Percentiles rank a stretch among this genome's conserved stretches.
These are phyloP conservation scores for Darevskia mixta DNA, from an alignment of 2,797 vertebrate species.

Conservation along the genomic window DNA sequence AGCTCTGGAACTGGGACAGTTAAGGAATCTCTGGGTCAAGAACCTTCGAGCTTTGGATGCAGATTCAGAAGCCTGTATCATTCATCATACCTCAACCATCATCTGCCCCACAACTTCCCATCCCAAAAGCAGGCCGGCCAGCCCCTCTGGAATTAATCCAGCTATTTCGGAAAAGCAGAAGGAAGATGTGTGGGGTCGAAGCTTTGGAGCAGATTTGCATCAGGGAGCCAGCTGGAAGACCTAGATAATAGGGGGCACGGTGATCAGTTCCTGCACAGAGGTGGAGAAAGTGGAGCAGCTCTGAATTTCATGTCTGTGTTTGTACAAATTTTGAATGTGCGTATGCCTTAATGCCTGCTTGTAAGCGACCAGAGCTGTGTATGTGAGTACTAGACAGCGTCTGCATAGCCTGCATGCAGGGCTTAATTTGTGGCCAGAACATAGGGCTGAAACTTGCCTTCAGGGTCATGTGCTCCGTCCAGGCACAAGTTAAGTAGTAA, in stretches of 20 bases:
- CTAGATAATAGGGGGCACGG: no score
- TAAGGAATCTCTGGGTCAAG: not conserved
- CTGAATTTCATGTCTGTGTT: not conserved
- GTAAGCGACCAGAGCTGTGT: not conserved
- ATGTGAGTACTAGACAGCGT: not conserved
- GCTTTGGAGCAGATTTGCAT: not conserved
- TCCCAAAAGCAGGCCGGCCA: no score
- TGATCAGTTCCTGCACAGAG: not conserved
- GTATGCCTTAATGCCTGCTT: constrained; percentile 12
- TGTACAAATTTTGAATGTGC: not conserved
- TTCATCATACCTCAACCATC: constrained; percentile 17
- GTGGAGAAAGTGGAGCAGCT: constrained; percentile 9
- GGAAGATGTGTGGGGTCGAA: not conserved
- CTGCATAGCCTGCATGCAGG: not conserved
- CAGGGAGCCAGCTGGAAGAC: not conserved
- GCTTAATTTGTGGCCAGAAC: constrained; percentile 6
- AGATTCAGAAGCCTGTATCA: not conserved
- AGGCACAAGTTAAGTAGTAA: not conserved
- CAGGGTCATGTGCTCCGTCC: not conserved
- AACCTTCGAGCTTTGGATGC: not conserved
- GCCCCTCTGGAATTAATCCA: not conserved
- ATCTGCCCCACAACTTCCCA: not conserved
- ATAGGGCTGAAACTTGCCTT: not conserved
- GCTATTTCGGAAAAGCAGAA: not conserved
- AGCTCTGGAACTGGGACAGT: not conserved